Base-by-base conservation (phyloP, 2,888 invertebrate genomes). In the Lamellibrachia columna region DNA sequence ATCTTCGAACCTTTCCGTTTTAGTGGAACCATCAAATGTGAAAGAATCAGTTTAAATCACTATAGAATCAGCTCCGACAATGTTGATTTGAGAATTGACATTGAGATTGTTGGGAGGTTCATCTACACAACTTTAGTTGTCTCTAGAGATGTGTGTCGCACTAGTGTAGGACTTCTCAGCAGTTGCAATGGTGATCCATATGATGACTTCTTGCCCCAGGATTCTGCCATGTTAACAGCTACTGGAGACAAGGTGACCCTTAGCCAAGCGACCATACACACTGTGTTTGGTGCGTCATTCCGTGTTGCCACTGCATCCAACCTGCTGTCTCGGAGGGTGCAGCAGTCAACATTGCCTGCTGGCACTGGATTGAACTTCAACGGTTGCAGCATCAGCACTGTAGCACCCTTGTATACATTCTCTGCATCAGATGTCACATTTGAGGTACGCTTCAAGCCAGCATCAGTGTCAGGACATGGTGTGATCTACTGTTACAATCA, bases 381-480 rank as follows among this genome's bases (percentile, higher is more conserved):
- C 15, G 90, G 93, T 9, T 40, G 92, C 22, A 93, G 92, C 40
- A 53, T 92, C 52, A 90, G 93, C 4, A 91, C 90, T 9, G 91
- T 93, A 11, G 94, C 94, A 53, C 90, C 93, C 0, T 91, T 95
- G 22, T 90, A 92, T 53, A 92, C 93, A 22, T 95, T 95, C 53
- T 93, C 94, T 90, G 93, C 93, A 91, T 92, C 93, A 90, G 94
- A 94, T n/a, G 92, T 94, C 53, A 94, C 94, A 4, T 52, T 95
- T 55, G 95, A 95, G 40, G 92, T 95, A 2, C 94, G 94, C 15
- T 94, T 95, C 93, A 94, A 94, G 90, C 75, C 75, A 75, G 90
- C 94, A 52, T 93, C 93, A 53, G 90, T 52, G 22, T 52, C 91
- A 1, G 11, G 90, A 52, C 91, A 90, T 7, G 94, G 95, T 53